Evolutionary conservation across 2,113 vertebrate species (phyloP).

Genomic region (Neofelis nebulosa): DNA sequence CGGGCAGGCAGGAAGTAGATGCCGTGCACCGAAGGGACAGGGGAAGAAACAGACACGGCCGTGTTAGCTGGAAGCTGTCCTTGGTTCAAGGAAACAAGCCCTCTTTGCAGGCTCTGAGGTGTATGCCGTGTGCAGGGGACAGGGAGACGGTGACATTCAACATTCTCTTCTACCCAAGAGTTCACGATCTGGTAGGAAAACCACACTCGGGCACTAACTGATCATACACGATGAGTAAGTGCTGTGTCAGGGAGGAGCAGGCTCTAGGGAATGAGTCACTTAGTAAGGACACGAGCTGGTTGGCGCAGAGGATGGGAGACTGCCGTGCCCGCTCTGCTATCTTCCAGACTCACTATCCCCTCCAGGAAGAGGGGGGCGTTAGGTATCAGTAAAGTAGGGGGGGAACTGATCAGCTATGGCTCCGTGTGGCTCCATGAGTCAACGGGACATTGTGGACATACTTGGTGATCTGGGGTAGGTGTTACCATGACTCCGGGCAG

Average conservation of each 20-base stretch:
- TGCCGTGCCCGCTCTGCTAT: rapidly evolving
- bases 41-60: rapidly evolving
- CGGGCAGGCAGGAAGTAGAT: background rate
- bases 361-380: background rate
- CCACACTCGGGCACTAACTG: background rate
- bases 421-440: background rate
- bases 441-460: background rate
- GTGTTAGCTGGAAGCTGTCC: background rate
- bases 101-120: background rate
- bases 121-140: too few relatives aligned
- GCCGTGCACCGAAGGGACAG: background rate
- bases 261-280: background rate
- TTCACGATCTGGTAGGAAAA: background rate
- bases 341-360: background rate
- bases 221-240: background rate
- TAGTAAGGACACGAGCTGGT: too few relatives aligned
- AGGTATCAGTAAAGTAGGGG: background rate
- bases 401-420: background rate
- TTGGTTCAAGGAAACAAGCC: background rate
- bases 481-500: background rate
- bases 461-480: background rate
- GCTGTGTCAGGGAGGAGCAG: background rate
- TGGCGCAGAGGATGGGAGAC: background rate
- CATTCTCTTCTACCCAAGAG: background rate
- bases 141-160: background rate